Evolutionary conservation across 1,140 invertebrate genomes (phyloP).

Genomic region (Drosophila eugracilis): DNA sequence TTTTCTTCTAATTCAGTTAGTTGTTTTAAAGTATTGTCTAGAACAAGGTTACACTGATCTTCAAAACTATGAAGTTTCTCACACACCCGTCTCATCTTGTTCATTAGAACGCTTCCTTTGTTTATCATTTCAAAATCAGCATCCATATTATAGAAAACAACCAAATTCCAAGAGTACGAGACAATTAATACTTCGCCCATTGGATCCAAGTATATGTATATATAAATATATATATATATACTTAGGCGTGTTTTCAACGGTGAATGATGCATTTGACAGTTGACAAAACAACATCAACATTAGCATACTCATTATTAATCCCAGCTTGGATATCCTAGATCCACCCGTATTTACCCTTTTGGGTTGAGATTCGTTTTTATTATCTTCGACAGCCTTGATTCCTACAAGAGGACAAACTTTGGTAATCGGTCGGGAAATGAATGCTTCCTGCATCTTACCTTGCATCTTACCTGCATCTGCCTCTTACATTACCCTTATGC

Average conservation of each 20-base stretch:
- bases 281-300: background rate
- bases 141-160: constrained; percentile 1
- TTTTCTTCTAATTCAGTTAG: background rate
- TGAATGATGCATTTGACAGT: background rate
- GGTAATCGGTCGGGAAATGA: background rate
- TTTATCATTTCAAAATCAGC: background rate
- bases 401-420: background rate
- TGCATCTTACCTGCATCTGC: too few relatives aligned
- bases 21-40: background rate
- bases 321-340: background rate
- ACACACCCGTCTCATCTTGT: background rate
- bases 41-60: background rate
- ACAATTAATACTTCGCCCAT: background rate
- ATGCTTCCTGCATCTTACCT: too few relatives aligned
- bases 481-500: background rate
- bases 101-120: background rate
- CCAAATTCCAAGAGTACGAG: background rate
- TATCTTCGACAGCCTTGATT: constrained; percentile 1
- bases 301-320: too few relatives aligned
- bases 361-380: too few relatives aligned
- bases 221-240: too few relatives aligned
- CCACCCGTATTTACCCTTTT: too few relatives aligned
- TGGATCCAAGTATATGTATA: constrained; percentile 1
- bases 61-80: background rate
- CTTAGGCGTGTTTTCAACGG: background rate